phyloP scores from a whole-genome alignment of 2,113 vertebrate genomes.

The Conger conger region DNA sequence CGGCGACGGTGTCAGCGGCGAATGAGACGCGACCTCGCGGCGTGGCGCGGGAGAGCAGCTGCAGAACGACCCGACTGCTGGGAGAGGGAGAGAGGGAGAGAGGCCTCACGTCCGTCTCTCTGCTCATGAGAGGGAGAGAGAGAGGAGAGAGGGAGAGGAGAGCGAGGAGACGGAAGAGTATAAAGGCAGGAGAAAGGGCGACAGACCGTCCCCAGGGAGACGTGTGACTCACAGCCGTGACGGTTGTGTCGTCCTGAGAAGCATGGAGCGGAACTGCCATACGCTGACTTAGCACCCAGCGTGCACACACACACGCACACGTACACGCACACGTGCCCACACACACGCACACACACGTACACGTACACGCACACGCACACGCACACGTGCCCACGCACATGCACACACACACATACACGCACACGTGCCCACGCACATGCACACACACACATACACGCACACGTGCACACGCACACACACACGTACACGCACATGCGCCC shows the following conservation, averaged over 20 bases:
- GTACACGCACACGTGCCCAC: not conserved
- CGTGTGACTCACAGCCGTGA: not conserved
- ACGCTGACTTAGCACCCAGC: not conserved
- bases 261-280: not conserved
- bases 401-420: too few relatives aligned
- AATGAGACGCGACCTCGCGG: not conserved
- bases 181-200: not conserved
- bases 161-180: not conserved
- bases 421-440: too few relatives aligned
- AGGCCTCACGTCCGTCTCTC: not conserved
- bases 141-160: not conserved
- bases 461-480: too few relatives aligned
- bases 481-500: too few relatives aligned
- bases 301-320: not conserved
- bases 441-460: too few relatives aligned
- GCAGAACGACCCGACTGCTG: too few relatives aligned
- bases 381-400: too few relatives aligned
- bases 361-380: not conserved
- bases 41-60: not conserved
- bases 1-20: not conserved
- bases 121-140: not conserved
- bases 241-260: not conserved
- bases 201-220: not conserved
- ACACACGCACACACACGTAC: not conserved
- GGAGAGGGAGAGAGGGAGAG: not conserved